Percentiles rank a stretch among this genome's conserved stretches.
Conservation (phyloP, 2,888 invertebrate genomes). For the Hydroisotoma schaefferi region DNA sequence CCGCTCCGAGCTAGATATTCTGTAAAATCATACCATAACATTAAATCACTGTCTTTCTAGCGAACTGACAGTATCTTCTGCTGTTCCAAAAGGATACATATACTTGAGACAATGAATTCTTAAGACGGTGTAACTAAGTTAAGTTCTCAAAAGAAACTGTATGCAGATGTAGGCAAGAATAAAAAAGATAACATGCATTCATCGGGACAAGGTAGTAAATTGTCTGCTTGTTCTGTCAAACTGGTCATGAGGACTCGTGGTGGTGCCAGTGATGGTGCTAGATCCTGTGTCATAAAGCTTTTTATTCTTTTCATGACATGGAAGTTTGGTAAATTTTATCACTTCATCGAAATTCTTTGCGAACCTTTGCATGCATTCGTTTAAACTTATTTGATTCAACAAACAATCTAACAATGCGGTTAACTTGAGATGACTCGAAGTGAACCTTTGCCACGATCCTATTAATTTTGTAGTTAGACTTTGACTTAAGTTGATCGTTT, state of each 20-base stretch:
- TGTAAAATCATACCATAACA: neutral
- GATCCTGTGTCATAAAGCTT: constrained; percentile 25
- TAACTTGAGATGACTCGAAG: too few relatives aligned
- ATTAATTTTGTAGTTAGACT: too few relatives aligned
- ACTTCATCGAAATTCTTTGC: constrained; percentile 27
- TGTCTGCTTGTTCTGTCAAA: constrained; percentile 12
- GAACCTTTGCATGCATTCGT: too few relatives aligned
- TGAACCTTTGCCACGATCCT: too few relatives aligned
- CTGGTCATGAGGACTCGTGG: neutral
- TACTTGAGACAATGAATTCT: constrained; percentile 4
- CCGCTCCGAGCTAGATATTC: neutral
- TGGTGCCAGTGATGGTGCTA: constrained; percentile 15
- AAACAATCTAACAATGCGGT: constrained; percentile 10
- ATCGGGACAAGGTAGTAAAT: constrained; percentile 10
- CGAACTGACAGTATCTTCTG: too few relatives aligned
- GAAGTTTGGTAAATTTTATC: constrained; percentile 25
- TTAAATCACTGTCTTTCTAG: neutral
- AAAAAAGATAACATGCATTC: too few relatives aligned
- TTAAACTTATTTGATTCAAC: too few relatives aligned
- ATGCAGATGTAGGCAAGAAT: too few relatives aligned
- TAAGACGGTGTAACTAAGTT: too few relatives aligned
- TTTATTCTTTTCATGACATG: constrained; percentile 27
- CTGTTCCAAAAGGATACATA: too few relatives aligned
- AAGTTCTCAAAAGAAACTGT: too few relatives aligned
- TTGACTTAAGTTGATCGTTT: too few relatives aligned